A percentile compares a stretch with the other conserved stretches of the same genome.
These are phyloP conservation scores for Tragelaphus imberbis DNA, from an alignment of 2,113 vertebrate genomes.

Conservation along the genomic window DNA sequence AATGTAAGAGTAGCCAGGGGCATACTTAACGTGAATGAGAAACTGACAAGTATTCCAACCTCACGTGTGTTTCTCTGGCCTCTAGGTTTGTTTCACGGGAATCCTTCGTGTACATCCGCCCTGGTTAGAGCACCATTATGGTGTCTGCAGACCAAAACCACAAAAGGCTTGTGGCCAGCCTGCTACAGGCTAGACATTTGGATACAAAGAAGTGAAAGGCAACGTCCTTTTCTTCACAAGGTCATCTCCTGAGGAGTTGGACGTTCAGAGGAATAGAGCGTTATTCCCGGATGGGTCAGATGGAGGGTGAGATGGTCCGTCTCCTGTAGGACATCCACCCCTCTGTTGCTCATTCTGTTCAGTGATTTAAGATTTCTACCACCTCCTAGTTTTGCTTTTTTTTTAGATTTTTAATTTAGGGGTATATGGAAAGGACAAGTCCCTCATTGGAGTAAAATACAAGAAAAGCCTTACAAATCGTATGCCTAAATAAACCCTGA, in stretches of 20 bases:
- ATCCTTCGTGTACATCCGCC: not conserved
- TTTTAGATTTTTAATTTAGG: not conserved
- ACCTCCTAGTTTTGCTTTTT: not conserved
- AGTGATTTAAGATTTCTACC: not conserved
- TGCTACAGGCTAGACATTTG: not conserved
- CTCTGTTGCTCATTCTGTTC: not conserved
- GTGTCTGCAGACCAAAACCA: not conserved
- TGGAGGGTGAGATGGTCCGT: not conserved
- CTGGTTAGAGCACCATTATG: not conserved
- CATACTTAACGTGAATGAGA: not conserved
- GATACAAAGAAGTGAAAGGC: not conserved
- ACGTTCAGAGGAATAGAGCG: not conserved
- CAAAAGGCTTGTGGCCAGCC: not conserved
- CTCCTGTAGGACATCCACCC: not conserved
- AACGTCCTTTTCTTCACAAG: not conserved
- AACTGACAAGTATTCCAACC: not conserved
- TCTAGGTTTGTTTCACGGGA: not conserved
- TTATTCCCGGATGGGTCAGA: not conserved
- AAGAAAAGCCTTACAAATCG: conserved; percentile 17
- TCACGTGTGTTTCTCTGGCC: not conserved
- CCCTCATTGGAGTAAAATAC: not conserved
- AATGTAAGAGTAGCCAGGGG: not conserved
- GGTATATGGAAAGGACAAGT: not conserved
- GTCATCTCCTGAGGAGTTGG: not conserved
- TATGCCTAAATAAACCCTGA: not conserved